Conservation (phyloP, 2,113 vertebrate genomes). For the Perca flavescens region DNA sequence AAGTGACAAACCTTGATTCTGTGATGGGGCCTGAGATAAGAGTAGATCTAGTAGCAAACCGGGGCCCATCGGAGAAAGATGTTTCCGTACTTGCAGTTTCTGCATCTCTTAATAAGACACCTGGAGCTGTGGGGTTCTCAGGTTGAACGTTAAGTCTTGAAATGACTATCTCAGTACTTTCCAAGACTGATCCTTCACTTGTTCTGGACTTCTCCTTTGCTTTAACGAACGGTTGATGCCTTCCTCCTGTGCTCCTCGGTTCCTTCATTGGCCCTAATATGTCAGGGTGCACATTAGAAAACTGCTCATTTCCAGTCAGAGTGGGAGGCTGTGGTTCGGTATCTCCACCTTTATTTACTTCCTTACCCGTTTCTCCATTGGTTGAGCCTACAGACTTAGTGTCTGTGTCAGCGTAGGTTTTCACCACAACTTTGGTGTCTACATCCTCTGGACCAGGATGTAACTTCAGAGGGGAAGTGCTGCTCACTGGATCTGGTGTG, state of each 20-base stretch:
- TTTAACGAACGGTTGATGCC: background rate
- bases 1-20: background rate
- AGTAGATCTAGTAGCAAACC: conserved; percentile 10
- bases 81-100: conserved; percentile 4
- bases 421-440: background rate
- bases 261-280: background rate
- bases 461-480: background rate
- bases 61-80: background rate
- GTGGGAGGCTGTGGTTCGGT: background rate
- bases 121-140: conserved; percentile 37
- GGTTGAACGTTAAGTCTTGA: conserved; percentile 8
- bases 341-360: conserved; percentile 7
- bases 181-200: background rate
- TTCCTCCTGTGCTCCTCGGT: background rate
- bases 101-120: background rate
- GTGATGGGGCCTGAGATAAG: conserved; percentile 17
- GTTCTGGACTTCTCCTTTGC: background rate
- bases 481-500: conserved; percentile 23
- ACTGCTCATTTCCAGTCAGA: conserved; percentile 24
- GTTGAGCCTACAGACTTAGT: background rate
- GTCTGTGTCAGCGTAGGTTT: background rate
- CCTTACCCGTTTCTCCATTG: background rate
- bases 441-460: background rate
- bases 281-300: background rate
- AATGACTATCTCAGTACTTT: conserved; percentile 6